A percentile compares a stretch with the other conserved stretches of the same genome.
phyloP scores from a whole-genome alignment of 2,113 vertebrate genomes.

The Thamnaconus septentrionalis region DNA sequence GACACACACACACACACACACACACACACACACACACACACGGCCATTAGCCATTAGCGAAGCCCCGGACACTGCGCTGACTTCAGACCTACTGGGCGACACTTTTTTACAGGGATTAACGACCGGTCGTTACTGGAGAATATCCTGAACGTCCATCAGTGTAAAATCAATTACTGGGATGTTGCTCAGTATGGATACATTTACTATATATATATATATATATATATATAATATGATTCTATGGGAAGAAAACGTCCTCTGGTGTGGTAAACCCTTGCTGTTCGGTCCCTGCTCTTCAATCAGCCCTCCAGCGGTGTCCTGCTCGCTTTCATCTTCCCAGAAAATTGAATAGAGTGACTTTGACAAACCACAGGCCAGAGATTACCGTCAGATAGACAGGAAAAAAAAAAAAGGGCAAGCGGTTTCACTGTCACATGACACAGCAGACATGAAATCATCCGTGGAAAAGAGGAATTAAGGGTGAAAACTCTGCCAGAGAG shows the following conservation, averaged over 20 bases:
- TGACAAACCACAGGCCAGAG: too few species aligned
- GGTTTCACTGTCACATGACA: constrained; percentile 3
- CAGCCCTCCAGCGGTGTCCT: too few species aligned
- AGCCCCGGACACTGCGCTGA: constrained; percentile 39
- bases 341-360: too few species aligned
- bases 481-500: constrained; percentile 31
- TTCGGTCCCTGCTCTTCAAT: too few species aligned
- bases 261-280: too few species aligned
- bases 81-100: constrained; percentile 7
- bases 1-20: neutral
- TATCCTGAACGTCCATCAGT: constrained; percentile 19
- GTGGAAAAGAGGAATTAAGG: constrained; percentile 45
- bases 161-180: constrained; percentile 10
- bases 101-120: constrained; percentile 10
- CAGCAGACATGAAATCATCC: constrained; percentile 37
- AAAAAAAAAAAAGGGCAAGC: constrained; percentile 20
- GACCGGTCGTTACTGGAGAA: constrained; percentile 10
- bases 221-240: too few species aligned
- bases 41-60: constrained; percentile 34
- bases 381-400: too few species aligned
- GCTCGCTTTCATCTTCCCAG: too few species aligned
- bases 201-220: too few species aligned
- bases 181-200: neutral
- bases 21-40: constrained; percentile 8
- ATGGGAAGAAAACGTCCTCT: too few species aligned